Percentiles rank a stretch among this genome's conserved stretches.
Conservation (phyloP, 2,797 vertebrate genomes). For the Petrocephalus sullivani region DNA sequence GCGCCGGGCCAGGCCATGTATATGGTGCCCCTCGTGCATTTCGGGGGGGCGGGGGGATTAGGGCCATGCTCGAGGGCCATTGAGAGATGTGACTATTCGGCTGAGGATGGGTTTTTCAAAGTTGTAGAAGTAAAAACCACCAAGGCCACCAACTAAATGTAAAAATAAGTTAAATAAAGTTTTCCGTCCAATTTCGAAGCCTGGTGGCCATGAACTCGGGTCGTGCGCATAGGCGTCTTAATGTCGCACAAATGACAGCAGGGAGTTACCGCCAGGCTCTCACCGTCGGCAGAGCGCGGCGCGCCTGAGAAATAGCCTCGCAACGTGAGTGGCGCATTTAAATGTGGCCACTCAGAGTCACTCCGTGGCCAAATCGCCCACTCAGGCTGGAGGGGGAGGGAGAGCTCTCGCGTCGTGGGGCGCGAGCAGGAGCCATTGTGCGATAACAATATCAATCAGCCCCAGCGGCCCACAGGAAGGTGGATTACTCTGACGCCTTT, state of each 20-base stretch:
- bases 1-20: too few relatives aligned
- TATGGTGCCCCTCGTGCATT: background rate
- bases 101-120: background rate
- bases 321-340: slow-evolving; percentile 47
- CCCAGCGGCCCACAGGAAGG: background rate
- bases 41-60: background rate
- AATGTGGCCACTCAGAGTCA: slow-evolving; percentile 42
- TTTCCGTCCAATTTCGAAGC: background rate
- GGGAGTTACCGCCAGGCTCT: slow-evolving; percentile 38
- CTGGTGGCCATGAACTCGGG: background rate
- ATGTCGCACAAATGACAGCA: slow-evolving; percentile 45
- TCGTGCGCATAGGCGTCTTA: slow-evolving; percentile 25
- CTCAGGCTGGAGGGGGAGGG: background rate
- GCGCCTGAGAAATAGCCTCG: slow-evolving; percentile 54
- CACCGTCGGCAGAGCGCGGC: slow-evolving; percentile 48
- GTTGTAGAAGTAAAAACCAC: background rate
- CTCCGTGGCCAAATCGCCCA: background rate
- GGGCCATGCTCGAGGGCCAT: background rate
- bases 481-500: background rate
- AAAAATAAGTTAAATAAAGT: background rate
- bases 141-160: background rate
- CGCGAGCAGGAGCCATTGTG: background rate
- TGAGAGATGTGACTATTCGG: background rate
- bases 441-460: background rate
- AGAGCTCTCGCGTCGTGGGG: background rate